Base-by-base conservation (phyloP, 2,797 vertebrate genomes). In the Acipenser oxyrinchus region DNA sequence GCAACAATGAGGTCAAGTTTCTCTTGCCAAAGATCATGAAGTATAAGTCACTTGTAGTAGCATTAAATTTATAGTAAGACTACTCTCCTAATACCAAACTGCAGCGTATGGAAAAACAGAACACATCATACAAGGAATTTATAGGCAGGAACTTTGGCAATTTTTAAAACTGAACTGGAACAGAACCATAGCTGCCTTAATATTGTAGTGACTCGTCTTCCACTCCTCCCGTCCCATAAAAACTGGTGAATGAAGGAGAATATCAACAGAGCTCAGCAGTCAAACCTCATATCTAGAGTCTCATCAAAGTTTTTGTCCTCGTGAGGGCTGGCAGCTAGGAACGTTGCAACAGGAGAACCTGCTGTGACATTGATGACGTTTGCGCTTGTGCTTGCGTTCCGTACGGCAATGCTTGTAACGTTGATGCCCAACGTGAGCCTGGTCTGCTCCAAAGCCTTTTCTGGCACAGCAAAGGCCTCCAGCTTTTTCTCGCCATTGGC, bases 401-500 rank as follows among this genome's bases (percentile, higher is more conserved):
- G 74, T 73, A 81, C 71, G 1, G 91, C 92, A 81, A 99, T 98
- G 85, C 96, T 98, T 82, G 95, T 99, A 90, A 99, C 93, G 72
- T 98, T 99, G 92, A 99, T 99, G 86, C 97, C 97, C 84, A 99
- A 90, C 75, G 97, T 99, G 77, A 99, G 96, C 71, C 97, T 84
- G 66, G 96, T 99, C 88, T 99, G 97, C 83, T 99, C 97, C 84
- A 99, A 90, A 69, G 97, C 97, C 84, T 99, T 99, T 87, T 99
- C 97, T 48, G 97, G 97, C 79, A 99, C 97, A 2, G 97, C 97
- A 75, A 99, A 99, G 64, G 97, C 96, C 88, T 99, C 97, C 84
- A 99, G 89, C 88, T 99, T 99, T 88, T 99, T 99, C 90, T 99
- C 97, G 8, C 97, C 97, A 8, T 99, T 99, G 78, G 97, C 97